These are phyloP conservation scores for Bujurquina vittata DNA, from an alignment of 2,113 vertebrate genomes.

Conservation along the genomic window DNA sequence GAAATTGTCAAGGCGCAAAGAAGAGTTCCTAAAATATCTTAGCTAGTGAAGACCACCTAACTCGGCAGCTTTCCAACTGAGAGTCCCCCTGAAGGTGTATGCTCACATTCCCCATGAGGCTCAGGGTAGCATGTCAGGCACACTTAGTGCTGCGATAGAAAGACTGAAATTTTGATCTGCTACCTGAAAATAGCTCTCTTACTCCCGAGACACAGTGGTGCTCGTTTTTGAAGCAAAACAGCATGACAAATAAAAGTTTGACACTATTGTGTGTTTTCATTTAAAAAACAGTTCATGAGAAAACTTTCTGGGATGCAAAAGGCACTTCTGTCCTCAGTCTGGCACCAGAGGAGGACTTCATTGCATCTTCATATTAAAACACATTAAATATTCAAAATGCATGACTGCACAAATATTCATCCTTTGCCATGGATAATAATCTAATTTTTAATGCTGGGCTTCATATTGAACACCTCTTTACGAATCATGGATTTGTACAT, in stretches of 20 bases:
- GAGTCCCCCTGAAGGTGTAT: slow-evolving; percentile 20
- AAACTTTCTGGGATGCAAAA: not conserved
- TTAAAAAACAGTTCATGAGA: not conserved
- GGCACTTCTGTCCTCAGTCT: not conserved
- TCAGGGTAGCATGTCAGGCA: slow-evolving; percentile 1
- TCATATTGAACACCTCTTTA: not conserved
- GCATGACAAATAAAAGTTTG: not conserved
- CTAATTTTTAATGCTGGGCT: not conserved
- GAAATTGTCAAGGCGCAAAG: slow-evolving; percentile 16
- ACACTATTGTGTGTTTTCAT: not conserved
- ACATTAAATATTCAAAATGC: not conserved
- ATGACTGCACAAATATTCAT: not conserved
- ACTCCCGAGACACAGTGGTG: not conserved
- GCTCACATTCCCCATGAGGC: slow-evolving; percentile 38
- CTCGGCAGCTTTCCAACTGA: slow-evolving; percentile 32
- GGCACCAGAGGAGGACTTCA: not conserved
- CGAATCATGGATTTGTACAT: not conserved
- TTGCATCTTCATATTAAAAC: not conserved
- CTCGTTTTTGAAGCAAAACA: not conserved
- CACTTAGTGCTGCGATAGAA: not conserved
- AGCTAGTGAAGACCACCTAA: slow-evolving; percentile 37
- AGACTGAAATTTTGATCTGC: not conserved
- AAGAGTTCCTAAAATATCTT: slow-evolving; percentile 11
- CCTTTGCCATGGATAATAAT: too few relatives aligned
- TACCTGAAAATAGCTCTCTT: not conserved